Base-by-base conservation (phyloP, 1,140 invertebrate species). In the Oncopeltus fasciatus region DNA sequence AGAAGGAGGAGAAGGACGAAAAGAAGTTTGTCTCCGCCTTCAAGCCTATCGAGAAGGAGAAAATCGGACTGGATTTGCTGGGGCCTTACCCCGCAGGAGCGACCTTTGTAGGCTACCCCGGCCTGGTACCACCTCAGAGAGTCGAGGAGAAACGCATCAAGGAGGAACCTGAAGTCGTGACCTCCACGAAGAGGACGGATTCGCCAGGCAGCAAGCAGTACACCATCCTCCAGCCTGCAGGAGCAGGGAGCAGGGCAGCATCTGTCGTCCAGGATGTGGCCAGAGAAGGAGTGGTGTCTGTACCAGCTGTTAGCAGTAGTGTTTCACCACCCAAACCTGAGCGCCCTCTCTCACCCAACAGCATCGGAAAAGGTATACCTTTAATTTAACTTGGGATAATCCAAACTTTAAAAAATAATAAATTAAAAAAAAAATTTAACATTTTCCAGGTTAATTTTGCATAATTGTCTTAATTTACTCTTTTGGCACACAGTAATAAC, bases 151-250 rank as follows among this genome's bases (percentile, higher is more conserved):
- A 66, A 74, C 75, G 27, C 74, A 77, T 51, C 27, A 68, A 67
- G 4, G 69, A 72, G 26, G 68, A 70, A 27, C 64, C 67, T 14
- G 58, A 56, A 11, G 56, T 18, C 12, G 49, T 53, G 1, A 53
- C 49, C 2, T 24, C 20, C 49, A 59, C 31, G 3, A 47, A 20
- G 31, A 2, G 49, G 2, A 38, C 51, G 49, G 74, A 74, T 21
- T 80, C 79, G 21, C 80, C 80, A 0, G 80, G 81, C 18, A 53
- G 49, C 64, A 80, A 88, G 72, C 87, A 90, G 68, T 90, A 90
- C 68, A 90, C 87, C 16, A 87, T 89, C 57, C 74, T 90, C 18
- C 88, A 90, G 70, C 87, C 87, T 1, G 87, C 87, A 9, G 83
- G 82, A 16, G 78, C 81, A 0, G 83, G 85, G 2, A 88, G 86